Base-by-base conservation (phyloP, 2,797 vertebrate species). In the Cyclura pinguis region DNA sequence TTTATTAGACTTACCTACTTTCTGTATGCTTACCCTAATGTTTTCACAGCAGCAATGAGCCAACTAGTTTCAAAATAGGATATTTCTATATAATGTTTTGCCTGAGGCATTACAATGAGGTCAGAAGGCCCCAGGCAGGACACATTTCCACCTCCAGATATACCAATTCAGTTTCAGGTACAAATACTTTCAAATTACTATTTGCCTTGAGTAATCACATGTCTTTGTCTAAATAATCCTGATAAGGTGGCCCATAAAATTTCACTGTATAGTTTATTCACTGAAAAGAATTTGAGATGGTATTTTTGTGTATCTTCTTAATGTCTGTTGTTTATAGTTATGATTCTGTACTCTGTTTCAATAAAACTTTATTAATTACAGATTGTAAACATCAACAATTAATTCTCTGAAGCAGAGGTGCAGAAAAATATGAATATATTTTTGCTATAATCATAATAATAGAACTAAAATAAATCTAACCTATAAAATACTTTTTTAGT, bases 131-230 rank as follows among this genome's bases (percentile, higher is more conserved):
- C 91, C 89, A 92, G 94, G 94, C 92, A 92, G 86, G 86, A 52
- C 86, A 73, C 76, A 92, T 0, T 82, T 90, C 87, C 62, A 93
- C 69, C 8, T 3, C 86, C 86, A 82, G 90, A 91, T 91, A 95
- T 93, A 93, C 74, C 94, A 55, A 94, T 92, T 93, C 91, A 92
- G 91, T 85, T 94, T 93, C 92, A 95, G 92, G 91, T 96, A n/a
- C 76, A 96, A 95, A 95, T 89, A 92, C 89, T 95, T 96, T 96
- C 93, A 95, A 95, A 88, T 84, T 94, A 72, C 29, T 77, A 93
- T 95, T 95, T 94, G 95, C 94, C 94, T 92, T 93, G 84, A 95
- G 89, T 91, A 90, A 93, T 94, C 87, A 73, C 90, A 92, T 89
- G 80, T 93, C 92, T 94, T 94, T 89, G 89, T 87, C 84, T 95